Conservation (phyloP, 2,113 vertebrate species). For the Paralichthys olivaceus region DNA sequence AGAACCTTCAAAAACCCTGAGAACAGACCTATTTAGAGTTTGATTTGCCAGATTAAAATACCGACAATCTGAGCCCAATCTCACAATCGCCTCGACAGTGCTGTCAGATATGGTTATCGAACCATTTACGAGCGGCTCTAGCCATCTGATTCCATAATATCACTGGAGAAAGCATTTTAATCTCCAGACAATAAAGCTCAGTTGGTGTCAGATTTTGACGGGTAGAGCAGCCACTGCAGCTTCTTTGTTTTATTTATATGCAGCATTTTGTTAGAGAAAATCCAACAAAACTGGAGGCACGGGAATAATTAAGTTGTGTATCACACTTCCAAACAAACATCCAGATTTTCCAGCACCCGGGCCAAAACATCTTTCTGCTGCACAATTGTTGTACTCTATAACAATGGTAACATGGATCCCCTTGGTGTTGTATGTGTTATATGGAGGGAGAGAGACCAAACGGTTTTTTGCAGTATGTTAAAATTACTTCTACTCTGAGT, state of each 20-base stretch:
- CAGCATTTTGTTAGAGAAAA: conserved; percentile 40
- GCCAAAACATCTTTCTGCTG: conserved; percentile 66
- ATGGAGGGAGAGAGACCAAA: conserved; percentile 20
- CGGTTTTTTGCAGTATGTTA: conserved; percentile 33
- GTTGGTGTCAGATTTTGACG: conserved; percentile 33
- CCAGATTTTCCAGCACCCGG: conserved; percentile 60
- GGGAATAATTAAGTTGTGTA: conserved; percentile 64
- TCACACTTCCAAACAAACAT: conserved; percentile 67
- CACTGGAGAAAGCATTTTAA: conserved; percentile 5
- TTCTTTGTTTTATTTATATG: conserved; percentile 25
- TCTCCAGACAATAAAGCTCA: conserved; percentile 2
- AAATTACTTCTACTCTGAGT: neutral
- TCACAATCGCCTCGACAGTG: conserved; percentile 7
- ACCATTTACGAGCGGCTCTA: neutral
- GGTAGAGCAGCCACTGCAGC: conserved; percentile 20
- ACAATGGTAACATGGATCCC: conserved; percentile 57
- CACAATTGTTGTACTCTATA: conserved; percentile 35
- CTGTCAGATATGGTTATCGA: conserved; percentile 24
- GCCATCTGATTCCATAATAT: conserved; percentile 19
- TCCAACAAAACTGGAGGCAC: conserved; percentile 47
- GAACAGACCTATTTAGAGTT: conserved; percentile 11
- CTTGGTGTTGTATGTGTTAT: conserved; percentile 48
- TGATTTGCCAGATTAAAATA: conserved; percentile 24
- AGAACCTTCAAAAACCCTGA: neutral
- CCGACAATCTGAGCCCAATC: neutral